phyloP scores from a whole-genome alignment of 2,888 invertebrate species.

The Lycophotia porphyrea region DNA sequence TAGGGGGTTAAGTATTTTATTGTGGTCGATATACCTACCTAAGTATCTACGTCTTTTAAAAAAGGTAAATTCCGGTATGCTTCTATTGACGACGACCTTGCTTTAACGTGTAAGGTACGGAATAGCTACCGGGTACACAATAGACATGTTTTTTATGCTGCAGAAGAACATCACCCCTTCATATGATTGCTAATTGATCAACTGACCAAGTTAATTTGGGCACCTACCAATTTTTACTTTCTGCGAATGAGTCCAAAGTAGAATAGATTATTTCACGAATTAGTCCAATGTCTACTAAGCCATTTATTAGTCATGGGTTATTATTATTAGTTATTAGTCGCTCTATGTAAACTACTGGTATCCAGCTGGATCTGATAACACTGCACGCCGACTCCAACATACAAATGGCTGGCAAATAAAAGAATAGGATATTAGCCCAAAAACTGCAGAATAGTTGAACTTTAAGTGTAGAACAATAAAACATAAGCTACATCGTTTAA shows the following conservation, averaged over 20 bases:
- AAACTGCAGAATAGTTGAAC: not conserved
- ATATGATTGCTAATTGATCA: not conserved
- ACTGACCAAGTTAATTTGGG: not conserved
- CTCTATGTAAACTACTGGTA: not conserved
- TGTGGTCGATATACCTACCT: not conserved
- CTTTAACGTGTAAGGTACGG: not conserved
- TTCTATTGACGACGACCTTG: constrained; percentile 9
- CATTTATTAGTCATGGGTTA: not conserved
- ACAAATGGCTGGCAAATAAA: not conserved
- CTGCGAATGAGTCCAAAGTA: no score
- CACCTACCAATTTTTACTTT: no score
- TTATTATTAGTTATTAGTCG: not conserved
- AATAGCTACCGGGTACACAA: not conserved
- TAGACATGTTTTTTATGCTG: not conserved
- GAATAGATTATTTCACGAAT: no score
- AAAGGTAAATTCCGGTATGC: not conserved
- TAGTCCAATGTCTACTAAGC: no score
- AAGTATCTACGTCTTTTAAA: not conserved
- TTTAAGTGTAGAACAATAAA: not conserved
- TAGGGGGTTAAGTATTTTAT: not conserved
- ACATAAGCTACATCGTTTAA: not conserved
- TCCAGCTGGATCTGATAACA: not conserved
- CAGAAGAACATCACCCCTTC: not conserved
- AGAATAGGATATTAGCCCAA: not conserved
- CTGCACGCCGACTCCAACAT: not conserved